Evolutionary conservation across 2,888 invertebrate species (phyloP), one percentile per base, ranked within the genome.

Genomic region (Cacoxenus indagator): DNA sequence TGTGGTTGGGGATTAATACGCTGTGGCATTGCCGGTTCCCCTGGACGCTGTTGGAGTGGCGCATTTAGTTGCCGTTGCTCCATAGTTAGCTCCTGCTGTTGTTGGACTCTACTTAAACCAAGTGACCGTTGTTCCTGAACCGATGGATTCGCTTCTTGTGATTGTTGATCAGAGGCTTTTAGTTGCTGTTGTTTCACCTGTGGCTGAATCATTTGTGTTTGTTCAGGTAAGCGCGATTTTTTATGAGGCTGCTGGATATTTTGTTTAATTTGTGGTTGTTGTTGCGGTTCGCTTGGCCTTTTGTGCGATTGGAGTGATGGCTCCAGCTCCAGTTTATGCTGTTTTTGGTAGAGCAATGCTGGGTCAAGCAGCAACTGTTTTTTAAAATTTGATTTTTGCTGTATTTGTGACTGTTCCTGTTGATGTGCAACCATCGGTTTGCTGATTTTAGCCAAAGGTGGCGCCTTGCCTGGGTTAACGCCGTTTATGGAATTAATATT

Each of bases 131-230:
- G 31, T 31, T 43, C 8, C 29, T n/a, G 57, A n/a, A n/a, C n/a
- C n/a, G n/a, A n/a, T 29, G 14, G 57, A 4, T 57, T 17, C 2
- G 3, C 14, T 57, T 48, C 17, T 5, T 26, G 45, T 45, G 45
- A n/a, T 2, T 6, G 59, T 1, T 64, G 62, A 14, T 9, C 6
- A 2, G 3, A 37, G 22, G 19, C 43, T 24, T 27, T 43, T 11
- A 74, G 37, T 19, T 79, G 79, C 1, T 69, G 64, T 2, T 43
- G 70, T 62, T 4, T n/a, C 9, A 62, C 19, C 29, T 27, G 46
- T 6, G 59, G 55, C 0, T 9, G 27, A n/a, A n/a, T n/a, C n/a
- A n/a, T n/a, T n/a, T n/a, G n/a, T n/a, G n/a, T n/a, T n/a, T n/a
- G n/a, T n/a, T n/a, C n/a, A n/a, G n/a, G n/a, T n/a, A n/a, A n/a